Conservation (phyloP, 2,113 vertebrate genomes). For the Isurus oxyrinchus region DNA sequence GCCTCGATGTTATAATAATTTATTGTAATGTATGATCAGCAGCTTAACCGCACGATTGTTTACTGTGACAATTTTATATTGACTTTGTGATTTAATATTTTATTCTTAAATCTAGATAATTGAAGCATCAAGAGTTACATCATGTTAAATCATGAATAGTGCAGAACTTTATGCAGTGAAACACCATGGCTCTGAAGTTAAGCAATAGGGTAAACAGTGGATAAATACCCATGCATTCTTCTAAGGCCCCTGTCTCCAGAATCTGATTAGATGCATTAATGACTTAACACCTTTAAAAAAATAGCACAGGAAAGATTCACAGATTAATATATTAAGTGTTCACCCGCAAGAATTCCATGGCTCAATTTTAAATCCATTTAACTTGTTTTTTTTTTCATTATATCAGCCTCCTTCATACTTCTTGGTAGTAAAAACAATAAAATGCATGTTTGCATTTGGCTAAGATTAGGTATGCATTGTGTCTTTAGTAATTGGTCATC, state of each 20-base stretch:
- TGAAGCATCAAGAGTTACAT: not conserved
- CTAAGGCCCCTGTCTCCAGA: not conserved
- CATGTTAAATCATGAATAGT: not conserved
- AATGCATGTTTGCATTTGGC: not conserved
- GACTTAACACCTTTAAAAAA: not conserved
- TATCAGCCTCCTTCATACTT: not conserved
- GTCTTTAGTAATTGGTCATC: not conserved
- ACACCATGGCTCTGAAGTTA: not conserved
- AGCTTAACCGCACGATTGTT: not conserved
- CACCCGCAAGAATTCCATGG: not conserved
- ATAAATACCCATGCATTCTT: not conserved
- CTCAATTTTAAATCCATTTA: not conserved
- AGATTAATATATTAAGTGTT: not conserved
- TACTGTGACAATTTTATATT: not conserved
- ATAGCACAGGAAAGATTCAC: not conserved
- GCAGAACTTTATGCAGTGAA: not conserved
- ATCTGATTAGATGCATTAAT: not conserved
- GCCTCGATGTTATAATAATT: not conserved
- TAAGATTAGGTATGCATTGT: not conserved
- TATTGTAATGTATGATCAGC: not conserved
- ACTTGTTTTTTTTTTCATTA: not conserved
- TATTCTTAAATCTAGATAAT: not conserved
- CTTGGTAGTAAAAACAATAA: not conserved
- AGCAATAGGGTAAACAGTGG: not conserved
- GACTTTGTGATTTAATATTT: not conserved